Conservation (phyloP, 2,797 vertebrate species). For the Molossus alvarezi region DNA sequence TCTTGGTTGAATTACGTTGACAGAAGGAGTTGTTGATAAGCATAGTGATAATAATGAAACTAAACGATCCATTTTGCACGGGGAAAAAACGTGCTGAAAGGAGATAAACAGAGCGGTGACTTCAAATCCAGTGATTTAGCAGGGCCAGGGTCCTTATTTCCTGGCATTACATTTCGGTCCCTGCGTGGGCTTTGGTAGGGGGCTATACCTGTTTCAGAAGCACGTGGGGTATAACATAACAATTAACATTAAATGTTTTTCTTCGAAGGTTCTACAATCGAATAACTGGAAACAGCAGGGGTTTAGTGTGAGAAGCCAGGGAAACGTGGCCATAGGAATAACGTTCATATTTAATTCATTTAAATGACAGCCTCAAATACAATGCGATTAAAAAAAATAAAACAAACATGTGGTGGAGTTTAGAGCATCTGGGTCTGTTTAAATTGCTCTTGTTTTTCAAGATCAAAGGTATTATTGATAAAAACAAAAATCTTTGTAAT, state of each 20-base stretch:
- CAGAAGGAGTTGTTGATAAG: constrained; percentile 62
- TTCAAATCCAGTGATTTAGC: constrained; percentile 41
- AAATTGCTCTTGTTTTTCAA: constrained; percentile 89
- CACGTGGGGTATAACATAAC: neutral
- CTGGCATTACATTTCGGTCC: neutral
- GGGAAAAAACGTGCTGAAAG: constrained; percentile 7
- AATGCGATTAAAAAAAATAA: constrained; percentile 86
- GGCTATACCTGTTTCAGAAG: neutral
- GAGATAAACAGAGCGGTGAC: neutral
- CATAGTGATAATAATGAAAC: constrained; percentile 33
- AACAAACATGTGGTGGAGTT: constrained; percentile 90
- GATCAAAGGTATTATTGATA: constrained; percentile 91
- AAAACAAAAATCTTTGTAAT: constrained; percentile 91
- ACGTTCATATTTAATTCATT: constrained; percentile 89
- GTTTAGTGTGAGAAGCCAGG: constrained; percentile 70
- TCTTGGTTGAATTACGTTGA: constrained; percentile 40
- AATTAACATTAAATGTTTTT: constrained; percentile 57
- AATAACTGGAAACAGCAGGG: constrained; percentile 72
- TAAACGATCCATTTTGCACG: constrained; percentile 59
- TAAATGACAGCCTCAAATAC: constrained; percentile 88
- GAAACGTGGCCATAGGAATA: constrained; percentile 87
- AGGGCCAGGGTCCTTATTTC: neutral
- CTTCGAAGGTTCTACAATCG: constrained; percentile 16
- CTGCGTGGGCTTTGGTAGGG: neutral
- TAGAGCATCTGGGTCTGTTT: constrained; percentile 91